Conservation (phyloP, 2,888 invertebrate genomes). For the Abrostola tripartita region DNA sequence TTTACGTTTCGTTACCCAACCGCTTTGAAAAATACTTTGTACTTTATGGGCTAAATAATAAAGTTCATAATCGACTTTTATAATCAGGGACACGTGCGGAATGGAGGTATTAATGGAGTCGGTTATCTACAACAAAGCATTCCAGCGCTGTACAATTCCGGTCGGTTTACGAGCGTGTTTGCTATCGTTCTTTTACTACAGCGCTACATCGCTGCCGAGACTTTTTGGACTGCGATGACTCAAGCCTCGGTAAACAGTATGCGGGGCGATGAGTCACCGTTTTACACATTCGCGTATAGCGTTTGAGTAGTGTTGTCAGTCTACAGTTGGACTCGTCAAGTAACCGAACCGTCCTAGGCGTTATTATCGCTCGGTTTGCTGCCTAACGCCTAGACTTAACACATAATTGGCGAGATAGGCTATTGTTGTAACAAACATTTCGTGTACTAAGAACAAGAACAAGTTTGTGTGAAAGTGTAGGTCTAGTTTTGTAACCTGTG, state of each 20-base stretch:
- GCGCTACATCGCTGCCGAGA: constrained; percentile 79
- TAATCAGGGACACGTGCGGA: constrained; percentile 83
- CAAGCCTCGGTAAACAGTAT: constrained; percentile 89
- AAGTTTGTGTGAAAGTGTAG: constrained; percentile 85
- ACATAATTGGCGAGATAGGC: constrained; percentile 71
- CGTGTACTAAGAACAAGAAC: constrained; percentile 69
- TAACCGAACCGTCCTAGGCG: constrained; percentile 80
- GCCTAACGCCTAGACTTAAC: constrained; percentile 78
- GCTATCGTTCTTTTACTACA: constrained; percentile 58
- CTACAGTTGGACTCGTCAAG: constrained; percentile 86
- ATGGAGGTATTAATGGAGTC: constrained; percentile 88
- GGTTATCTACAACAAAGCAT: constrained; percentile 71
- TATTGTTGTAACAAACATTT: constrained; percentile 71
- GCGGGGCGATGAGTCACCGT: constrained; percentile 89
- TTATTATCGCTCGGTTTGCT: constrained; percentile 84
- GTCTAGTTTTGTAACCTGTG: constrained; percentile 75
- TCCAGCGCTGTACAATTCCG: constrained; percentile 76
- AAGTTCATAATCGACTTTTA: constrained; percentile 68
- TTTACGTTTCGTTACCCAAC: constrained; percentile 78
- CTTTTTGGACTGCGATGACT: constrained; percentile 82
- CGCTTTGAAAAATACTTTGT: constrained; percentile 48
- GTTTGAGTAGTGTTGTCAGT: constrained; percentile 88
- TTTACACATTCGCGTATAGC: constrained; percentile 89
- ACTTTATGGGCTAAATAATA: constrained; percentile 58
- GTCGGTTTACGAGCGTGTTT: constrained; percentile 57